A percentile compares a stretch with the other conserved stretches of the same genome.
Conservation (phyloP, 2,113 vertebrate genomes). For the Rousettus leschenaultii region DNA sequence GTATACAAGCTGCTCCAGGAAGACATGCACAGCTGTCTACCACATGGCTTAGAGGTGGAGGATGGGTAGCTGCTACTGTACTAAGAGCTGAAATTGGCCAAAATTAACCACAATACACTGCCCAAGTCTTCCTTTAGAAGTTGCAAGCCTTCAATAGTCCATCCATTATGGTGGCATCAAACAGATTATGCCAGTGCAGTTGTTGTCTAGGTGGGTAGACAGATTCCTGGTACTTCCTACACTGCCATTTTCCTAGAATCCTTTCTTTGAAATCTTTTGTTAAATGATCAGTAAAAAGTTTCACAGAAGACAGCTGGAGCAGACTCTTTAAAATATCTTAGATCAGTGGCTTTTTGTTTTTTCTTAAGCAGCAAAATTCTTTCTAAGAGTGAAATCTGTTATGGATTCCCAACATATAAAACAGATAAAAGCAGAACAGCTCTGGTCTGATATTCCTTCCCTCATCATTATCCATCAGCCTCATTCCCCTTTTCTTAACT, state of each 20-base stretch:
- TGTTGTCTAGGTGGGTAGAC: background rate
- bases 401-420: background rate
- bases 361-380: background rate
- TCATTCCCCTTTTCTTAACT: background rate
- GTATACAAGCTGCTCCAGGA: background rate
- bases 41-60: background rate
- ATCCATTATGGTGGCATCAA: background rate
- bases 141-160: background rate
- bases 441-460: background rate
- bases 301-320: background rate
- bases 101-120: background rate
- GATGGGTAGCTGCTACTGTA: background rate
- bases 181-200: background rate
- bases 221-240: background rate
- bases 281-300: background rate
- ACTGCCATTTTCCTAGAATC: background rate
- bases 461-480: background rate
- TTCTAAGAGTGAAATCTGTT: constrained; percentile 16
- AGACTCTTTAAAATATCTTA: background rate
- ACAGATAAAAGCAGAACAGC: background rate
- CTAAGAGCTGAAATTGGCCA: background rate
- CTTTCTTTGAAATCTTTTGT: background rate
- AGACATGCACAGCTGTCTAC: too few species aligned
- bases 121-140: background rate
- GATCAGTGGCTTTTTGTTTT: background rate